A percentile compares a stretch with the other conserved stretches of the same genome.
These are phyloP conservation scores for Podargus strigoides DNA, from an alignment of 2,797 vertebrate species.

Conservation along the genomic window DNA sequence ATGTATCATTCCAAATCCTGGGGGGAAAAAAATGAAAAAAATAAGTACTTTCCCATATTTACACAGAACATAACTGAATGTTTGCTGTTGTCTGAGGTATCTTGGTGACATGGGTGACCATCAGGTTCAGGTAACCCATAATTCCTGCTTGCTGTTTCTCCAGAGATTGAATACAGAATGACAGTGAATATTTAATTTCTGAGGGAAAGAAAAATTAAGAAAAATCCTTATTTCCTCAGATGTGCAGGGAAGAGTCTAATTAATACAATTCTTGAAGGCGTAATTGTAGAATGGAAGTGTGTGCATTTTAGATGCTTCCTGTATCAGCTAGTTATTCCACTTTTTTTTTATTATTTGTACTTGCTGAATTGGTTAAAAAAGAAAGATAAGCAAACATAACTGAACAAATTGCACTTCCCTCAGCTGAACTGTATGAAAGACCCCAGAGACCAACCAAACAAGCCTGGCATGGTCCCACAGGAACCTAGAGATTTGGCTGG, in stretches of 20 bases:
- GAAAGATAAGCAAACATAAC: constrained; percentile 46
- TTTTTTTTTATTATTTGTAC: neutral
- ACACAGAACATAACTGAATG: neutral
- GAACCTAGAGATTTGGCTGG: constrained; percentile 17
- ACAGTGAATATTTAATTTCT: neutral
- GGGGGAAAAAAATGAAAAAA: rapidly evolving
- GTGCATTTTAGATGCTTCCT: neutral
- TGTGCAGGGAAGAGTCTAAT: neutral
- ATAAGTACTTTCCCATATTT: neutral
- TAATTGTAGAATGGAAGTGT: neutral
- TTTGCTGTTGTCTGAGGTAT: neutral
- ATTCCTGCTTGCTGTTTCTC: neutral
- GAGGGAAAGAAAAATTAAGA: neutral
- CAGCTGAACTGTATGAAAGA: constrained; percentile 36
- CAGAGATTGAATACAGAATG: neutral
- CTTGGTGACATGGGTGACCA: neutral
- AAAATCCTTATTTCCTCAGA: neutral
- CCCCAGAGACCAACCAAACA: constrained; percentile 49
- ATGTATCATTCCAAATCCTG: neutral
- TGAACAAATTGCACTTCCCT: constrained; percentile 55
- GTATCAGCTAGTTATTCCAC: neutral
- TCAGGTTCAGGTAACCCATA: neutral
- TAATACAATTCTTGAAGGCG: neutral
- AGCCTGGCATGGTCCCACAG: constrained; percentile 1
- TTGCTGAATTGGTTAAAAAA: constrained; percentile 42